Percentiles rank a stretch among this genome's conserved stretches.
Conservation (phyloP, 1,140 invertebrate species). For the Drosophila athabasca region DNA sequence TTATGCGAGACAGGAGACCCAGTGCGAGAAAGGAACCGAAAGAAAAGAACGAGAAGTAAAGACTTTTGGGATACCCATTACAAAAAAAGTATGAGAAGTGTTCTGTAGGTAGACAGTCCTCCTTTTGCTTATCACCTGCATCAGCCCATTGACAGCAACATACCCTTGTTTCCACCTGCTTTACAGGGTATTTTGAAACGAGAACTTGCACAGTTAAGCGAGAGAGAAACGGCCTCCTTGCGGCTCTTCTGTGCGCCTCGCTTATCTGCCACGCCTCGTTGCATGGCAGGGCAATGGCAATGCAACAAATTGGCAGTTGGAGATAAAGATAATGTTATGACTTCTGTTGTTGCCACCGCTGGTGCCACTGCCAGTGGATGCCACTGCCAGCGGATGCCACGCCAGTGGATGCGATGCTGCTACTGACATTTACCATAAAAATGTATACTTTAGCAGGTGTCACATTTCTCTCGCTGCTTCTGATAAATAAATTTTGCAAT, state of each 20-base stretch:
- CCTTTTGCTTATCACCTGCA: too few relatives aligned
- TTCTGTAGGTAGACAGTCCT: too few relatives aligned
- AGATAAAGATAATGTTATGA: slow-evolving; percentile 79
- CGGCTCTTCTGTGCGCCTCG: slow-evolving; percentile 11
- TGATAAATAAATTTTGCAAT: slow-evolving; percentile 67
- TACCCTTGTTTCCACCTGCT: too few relatives aligned
- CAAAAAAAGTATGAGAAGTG: too few relatives aligned
- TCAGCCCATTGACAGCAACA: too few relatives aligned
- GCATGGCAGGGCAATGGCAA: slow-evolving; percentile 18
- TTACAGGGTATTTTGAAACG: too few relatives aligned
- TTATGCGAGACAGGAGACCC: slow-evolving; percentile 56
- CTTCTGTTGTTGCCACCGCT: slow-evolving; percentile 45
- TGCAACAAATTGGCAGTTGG: slow-evolving; percentile 74
- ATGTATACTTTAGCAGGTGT: slow-evolving; percentile 71
- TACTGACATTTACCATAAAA: slow-evolving; percentile 46
- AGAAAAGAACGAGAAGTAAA: background rate
- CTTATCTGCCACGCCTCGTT: slow-evolving; percentile 57
- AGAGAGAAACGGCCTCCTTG: background rate
- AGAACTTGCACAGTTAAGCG: too few relatives aligned
- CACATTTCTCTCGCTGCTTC: slow-evolving; percentile 62
- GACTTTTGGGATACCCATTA: too few relatives aligned
- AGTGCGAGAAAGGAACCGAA: slow-evolving; percentile 6
- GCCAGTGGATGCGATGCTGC: slow-evolving; percentile 7
- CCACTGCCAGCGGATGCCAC: background rate
- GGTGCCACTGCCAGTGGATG: slow-evolving; percentile 7